phyloP scores from a whole-genome alignment of 2,113 vertebrate species.

The Phrynocephalus versicolor region DNA sequence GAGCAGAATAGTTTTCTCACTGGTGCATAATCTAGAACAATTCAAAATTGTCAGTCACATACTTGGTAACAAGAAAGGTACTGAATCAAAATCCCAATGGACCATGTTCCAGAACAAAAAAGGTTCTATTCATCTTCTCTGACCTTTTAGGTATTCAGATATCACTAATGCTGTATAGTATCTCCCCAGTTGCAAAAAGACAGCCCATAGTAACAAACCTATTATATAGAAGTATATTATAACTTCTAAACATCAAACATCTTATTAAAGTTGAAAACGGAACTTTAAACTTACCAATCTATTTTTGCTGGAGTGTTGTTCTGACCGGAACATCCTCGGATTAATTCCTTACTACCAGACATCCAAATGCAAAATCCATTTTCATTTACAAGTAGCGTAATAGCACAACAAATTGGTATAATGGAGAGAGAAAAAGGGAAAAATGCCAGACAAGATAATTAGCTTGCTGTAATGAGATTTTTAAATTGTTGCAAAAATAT shows the following conservation, averaged over 20 bases:
- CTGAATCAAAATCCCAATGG: not conserved
- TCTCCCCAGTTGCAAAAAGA: not conserved
- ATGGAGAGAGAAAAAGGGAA: not conserved
- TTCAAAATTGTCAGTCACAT: not conserved
- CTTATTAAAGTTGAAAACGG: not conserved
- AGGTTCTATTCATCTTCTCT: not conserved
- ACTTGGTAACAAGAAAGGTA: not conserved
- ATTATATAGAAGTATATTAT: conserved; percentile 5
- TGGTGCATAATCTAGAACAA: not conserved
- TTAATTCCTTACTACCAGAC: conserved; percentile 66
- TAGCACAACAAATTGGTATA: conserved; percentile 1
- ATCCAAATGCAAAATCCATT: conserved; percentile 49
- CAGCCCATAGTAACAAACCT: not conserved
- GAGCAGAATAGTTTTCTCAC: not conserved
- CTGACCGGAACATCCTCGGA: conserved; percentile 56
- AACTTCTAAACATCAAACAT: not conserved
- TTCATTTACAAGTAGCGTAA: conserved; percentile 45
- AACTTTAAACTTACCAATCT: conserved; percentile 72
- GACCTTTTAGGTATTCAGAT: not conserved
- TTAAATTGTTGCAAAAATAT: conserved; percentile 21
- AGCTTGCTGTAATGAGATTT: conserved; percentile 23
- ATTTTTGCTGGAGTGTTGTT: conserved; percentile 68
- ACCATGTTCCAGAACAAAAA: not conserved
- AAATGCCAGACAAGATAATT: conserved; percentile 35
- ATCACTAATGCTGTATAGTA: not conserved